These are phyloP conservation scores for Phortica okadai DNA, from an alignment of 2,888 invertebrate genomes.

Conservation along the genomic window DNA sequence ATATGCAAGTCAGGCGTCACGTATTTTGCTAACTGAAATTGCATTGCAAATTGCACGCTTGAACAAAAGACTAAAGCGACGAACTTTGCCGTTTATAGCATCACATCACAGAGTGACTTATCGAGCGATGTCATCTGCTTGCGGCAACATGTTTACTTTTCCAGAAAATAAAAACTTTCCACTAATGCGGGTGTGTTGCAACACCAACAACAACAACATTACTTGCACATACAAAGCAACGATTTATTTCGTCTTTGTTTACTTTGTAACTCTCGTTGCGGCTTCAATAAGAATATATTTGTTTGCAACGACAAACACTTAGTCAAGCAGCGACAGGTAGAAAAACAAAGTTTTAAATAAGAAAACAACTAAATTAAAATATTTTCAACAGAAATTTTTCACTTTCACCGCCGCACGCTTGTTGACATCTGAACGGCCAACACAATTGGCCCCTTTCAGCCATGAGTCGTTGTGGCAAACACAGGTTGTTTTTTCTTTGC, in stretches of 20 bases:
- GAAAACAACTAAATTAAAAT: slow-evolving; percentile 31
- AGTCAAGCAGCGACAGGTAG: background rate
- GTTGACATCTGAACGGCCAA: slow-evolving; percentile 61
- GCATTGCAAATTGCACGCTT: slow-evolving; percentile 15
- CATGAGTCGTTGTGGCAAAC: background rate
- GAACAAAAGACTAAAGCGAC: slow-evolving; percentile 50
- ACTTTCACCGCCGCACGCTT: slow-evolving; percentile 59
- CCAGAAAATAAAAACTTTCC: slow-evolving; percentile 51
- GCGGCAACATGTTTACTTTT: slow-evolving; percentile 15
- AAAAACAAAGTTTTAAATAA: slow-evolving; percentile 2
- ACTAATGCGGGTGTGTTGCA: slow-evolving; percentile 30
- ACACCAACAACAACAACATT: background rate
- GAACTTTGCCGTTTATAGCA: slow-evolving; percentile 41
- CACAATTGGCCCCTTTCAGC: slow-evolving; percentile 26
- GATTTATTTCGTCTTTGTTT: slow-evolving; percentile 56
- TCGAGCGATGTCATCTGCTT: slow-evolving; percentile 15
- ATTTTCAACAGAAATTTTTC: slow-evolving; percentile 66
- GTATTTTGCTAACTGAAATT: slow-evolving; percentile 15
- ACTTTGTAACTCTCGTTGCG: slow-evolving; percentile 24
- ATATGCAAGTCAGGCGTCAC: slow-evolving; percentile 50
- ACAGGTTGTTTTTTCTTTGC: slow-evolving; percentile 25
- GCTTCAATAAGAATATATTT: slow-evolving; percentile 21
- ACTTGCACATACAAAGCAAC: slow-evolving; percentile 5
- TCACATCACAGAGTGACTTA: background rate
- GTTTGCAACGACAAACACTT: slow-evolving; percentile 5